Evolutionary conservation across 2,888 invertebrate genomes (phyloP), one percentile per base, ranked within the genome.

Genomic region (Temnothorax ravouxi): DNA sequence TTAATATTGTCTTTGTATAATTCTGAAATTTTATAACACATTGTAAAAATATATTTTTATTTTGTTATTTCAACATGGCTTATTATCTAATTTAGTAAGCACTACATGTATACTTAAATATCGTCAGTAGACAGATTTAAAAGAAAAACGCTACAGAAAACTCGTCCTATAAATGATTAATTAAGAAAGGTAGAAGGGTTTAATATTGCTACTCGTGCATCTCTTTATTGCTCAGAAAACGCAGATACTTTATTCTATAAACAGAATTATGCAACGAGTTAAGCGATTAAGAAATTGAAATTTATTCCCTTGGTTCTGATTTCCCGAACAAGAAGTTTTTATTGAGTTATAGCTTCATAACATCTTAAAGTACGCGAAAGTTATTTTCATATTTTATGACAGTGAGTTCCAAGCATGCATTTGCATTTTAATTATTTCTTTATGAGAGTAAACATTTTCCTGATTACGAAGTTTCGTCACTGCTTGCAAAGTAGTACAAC

Each of bases 341-440:
- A 71, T 80, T 59, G 59, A 50, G 38, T 80, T 71, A 80, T 38
- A 47, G 25, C n/a, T 38, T 50, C 50, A 18, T 56, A 56, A 77
- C 25, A 56, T 56, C 71, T 29, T 54, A 50, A 59, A 59, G 29
- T 21, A 59, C 59, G 18, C 59, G 25, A 2, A 59, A 71, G 59
- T 59, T 79, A 59, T 71, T 59, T 79, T 71, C 71, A 79, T 79
- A 71, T 59, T 79, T 71, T 80, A 80, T 71, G n/a, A 80, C 41
- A 18, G 59, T 18, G 38, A 71, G 34, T 41, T 71, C 6, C n/a
- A 21, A 34, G 47, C 59, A 80, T 71, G 71, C 71, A 80, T 80
- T 80, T 80, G 79, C 79, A 80, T 80, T 71, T 71, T 71, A 80
- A 80, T 71, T 80, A 50, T 80, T 80, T 50, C 79, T 44, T 80